phyloP scores from a whole-genome alignment of 2,888 invertebrate genomes.

The Leucophenga montana region DNA sequence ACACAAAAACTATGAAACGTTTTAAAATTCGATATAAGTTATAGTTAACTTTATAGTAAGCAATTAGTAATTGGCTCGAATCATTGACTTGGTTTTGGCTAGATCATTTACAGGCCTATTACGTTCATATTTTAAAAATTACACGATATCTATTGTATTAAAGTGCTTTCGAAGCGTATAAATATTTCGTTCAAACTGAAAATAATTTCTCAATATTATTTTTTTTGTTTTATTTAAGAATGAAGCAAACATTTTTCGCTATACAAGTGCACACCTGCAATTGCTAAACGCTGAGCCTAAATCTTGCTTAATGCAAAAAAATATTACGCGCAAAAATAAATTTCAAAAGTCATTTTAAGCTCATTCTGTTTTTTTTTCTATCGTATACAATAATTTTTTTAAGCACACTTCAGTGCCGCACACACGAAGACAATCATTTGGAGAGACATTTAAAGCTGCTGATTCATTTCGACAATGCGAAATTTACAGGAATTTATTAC shows the following conservation, averaged over 20 bases:
- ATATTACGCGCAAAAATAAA: neutral
- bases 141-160: too few relatives aligned
- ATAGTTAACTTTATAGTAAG: too few relatives aligned
- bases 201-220: neutral
- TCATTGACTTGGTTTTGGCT: too few relatives aligned
- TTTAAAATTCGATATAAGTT: too few relatives aligned
- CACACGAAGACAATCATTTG: neutral
- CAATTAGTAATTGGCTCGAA: too few relatives aligned
- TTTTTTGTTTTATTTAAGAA: constrained; percentile 13
- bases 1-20: too few relatives aligned
- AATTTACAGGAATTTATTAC: neutral
- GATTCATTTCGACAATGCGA: constrained; percentile 36
- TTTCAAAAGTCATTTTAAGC: constrained; percentile 7
- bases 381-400: neutral
- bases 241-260: constrained; percentile 27
- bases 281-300: constrained; percentile 29
- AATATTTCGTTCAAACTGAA: neutral
- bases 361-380: constrained; percentile 3
- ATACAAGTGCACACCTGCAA: constrained; percentile 59
- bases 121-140: too few relatives aligned
- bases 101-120: too few relatives aligned
- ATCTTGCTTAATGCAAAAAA: constrained; percentile 39
- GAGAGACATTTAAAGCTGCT: constrained; percentile 28
- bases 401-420: neutral
- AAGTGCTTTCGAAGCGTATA: too few relatives aligned